phyloP scores from a whole-genome alignment of 64 coral and sea anemone species.

The Porites lutea region DNA sequence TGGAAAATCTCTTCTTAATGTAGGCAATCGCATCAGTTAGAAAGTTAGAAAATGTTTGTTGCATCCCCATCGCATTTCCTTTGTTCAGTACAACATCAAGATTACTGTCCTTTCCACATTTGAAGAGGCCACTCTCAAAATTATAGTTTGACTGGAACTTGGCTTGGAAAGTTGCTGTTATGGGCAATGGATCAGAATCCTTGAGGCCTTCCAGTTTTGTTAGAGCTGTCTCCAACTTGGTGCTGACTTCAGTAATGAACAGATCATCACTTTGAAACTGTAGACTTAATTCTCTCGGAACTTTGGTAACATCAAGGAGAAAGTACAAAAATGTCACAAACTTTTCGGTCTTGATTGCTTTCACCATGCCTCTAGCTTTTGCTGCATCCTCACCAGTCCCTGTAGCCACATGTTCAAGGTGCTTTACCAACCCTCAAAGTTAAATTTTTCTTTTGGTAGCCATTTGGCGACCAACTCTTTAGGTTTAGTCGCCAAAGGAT shows the following conservation, averaged over 20 bases:
- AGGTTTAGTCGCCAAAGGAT: background rate
- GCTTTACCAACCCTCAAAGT: slow-evolving; percentile 16
- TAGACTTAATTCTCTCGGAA: slow-evolving; percentile 13
- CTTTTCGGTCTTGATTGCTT: slow-evolving; percentile 11
- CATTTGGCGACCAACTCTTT: too few species aligned
- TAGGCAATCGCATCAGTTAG: too few species aligned
- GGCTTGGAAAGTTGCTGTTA: too few species aligned
- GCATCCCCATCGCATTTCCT: too few species aligned
- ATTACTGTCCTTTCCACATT: too few species aligned
- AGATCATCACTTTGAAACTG: slow-evolving; percentile 19
- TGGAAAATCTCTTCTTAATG: background rate
- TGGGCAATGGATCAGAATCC: too few species aligned
- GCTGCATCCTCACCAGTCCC: slow-evolving; percentile 30
- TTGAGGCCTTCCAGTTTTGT: too few species aligned
- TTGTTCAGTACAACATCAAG: too few species aligned
- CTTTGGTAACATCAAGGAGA: slow-evolving; percentile 18
- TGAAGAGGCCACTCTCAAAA: too few species aligned
- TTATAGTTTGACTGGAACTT: too few species aligned
- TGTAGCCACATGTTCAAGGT: slow-evolving; percentile 44
- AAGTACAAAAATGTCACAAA: slow-evolving; percentile 13
- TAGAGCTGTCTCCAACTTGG: too few species aligned
- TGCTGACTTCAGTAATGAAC: background rate
- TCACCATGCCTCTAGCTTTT: slow-evolving; percentile 29
- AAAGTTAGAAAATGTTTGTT: too few species aligned
- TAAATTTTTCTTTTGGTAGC: slow-evolving; percentile 29